Conservation (phyloP, 2,797 vertebrate genomes). For the Acipenser ruthenus region DNA sequence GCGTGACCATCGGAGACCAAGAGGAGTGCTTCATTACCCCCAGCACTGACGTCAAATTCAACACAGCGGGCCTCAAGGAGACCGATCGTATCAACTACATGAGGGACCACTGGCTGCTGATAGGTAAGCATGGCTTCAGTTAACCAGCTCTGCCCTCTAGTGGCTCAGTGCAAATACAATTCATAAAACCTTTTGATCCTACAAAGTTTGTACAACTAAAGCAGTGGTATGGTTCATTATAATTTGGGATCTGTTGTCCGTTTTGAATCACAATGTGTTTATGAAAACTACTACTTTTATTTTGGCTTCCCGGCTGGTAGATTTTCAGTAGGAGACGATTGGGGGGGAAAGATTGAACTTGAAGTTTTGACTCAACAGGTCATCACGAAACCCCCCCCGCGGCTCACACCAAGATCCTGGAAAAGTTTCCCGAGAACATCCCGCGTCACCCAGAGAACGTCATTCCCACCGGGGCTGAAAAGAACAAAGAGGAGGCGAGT, state of each 20-base stretch:
- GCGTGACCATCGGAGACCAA: slow-evolving; percentile 68
- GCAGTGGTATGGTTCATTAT: no score
- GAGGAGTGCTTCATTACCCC: slow-evolving; percentile 93
- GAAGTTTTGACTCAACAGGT: slow-evolving; percentile 48
- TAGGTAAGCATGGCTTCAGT: slow-evolving; percentile 57
- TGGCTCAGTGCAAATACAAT: slow-evolving; percentile 21
- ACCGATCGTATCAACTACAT: slow-evolving; percentile 77
- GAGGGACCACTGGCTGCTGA: slow-evolving; percentile 86
- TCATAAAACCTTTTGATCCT: no score
- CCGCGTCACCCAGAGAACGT: slow-evolving; percentile 79
- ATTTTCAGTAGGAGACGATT: not conserved
- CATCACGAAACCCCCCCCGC: slow-evolving; percentile 91
- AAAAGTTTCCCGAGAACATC: slow-evolving; percentile 83
- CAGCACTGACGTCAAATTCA: slow-evolving; percentile 84
- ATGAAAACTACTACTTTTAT: not conserved
- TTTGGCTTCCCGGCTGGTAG: not conserved
- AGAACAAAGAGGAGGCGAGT: slow-evolving; percentile 65
- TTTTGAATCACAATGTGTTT: not conserved
- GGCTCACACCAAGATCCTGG: slow-evolving; percentile 85
- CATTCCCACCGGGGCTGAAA: slow-evolving; percentile 80
- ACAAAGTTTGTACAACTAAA: no score
- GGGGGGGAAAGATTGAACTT: no score
- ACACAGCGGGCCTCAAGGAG: slow-evolving; percentile 61
- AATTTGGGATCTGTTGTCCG: no score
- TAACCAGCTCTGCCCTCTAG: slow-evolving; percentile 40